Conservation (phyloP, 1,140 invertebrate species). For the Calephelis nemesis region DNA sequence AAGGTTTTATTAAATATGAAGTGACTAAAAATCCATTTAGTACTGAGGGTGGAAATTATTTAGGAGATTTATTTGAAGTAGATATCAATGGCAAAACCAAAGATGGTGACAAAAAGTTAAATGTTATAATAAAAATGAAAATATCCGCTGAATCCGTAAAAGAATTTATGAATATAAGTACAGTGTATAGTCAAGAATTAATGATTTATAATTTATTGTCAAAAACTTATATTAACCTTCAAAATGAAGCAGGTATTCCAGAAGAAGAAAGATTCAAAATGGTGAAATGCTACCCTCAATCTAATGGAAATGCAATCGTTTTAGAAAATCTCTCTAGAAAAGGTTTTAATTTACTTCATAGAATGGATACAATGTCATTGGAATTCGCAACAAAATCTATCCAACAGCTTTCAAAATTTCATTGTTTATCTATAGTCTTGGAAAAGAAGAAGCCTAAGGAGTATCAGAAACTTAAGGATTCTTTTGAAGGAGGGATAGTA, state of each 20-base stretch:
- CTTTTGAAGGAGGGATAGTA: not conserved
- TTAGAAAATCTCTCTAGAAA: not conserved
- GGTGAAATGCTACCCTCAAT: not conserved
- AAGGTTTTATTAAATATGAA: conserved; percentile 37
- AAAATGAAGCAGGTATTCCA: conserved; percentile 20
- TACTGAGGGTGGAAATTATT: conserved; percentile 31
- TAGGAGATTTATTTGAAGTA: conserved; percentile 32
- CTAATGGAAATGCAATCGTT: not conserved
- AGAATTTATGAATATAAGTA: not conserved
- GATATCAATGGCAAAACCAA: conserved; percentile 29
- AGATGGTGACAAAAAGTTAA: conserved; percentile 27
- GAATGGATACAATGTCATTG: not conserved
- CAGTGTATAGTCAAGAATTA: not conserved
- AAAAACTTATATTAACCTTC: conserved; percentile 2
- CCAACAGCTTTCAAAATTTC: not conserved
- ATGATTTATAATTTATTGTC: not conserved
- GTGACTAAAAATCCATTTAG: conserved; percentile 26
- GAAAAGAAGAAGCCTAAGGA: not conserved
- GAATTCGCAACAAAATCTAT: not conserved
- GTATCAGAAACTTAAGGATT: not conserved
- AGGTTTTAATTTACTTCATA: not conserved
- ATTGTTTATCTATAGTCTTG: not conserved
- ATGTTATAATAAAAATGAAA: conserved; percentile 24
- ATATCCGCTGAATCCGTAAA: not conserved
- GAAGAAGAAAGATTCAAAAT: conserved; percentile 21